These are phyloP conservation scores for Pygathrix nemaeus DNA, from an alignment of 2,113 vertebrate species.

Conservation along the genomic window DNA sequence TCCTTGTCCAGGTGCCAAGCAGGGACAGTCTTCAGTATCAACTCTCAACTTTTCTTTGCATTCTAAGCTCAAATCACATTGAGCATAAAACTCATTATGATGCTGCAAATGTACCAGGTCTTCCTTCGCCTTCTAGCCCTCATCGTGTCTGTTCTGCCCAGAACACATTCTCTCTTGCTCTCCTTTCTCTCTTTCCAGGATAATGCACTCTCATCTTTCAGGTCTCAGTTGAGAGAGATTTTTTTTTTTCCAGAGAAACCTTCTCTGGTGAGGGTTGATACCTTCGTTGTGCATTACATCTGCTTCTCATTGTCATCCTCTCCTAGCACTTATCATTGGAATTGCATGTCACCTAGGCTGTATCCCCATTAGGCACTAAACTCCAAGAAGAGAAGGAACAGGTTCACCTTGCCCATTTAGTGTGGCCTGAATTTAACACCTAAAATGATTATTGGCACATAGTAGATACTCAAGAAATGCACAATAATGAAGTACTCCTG, in stretches of 20 bases:
- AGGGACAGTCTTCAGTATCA: not conserved
- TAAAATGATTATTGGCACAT: not conserved
- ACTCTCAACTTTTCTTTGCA: not conserved
- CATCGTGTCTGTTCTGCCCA: rapidly evolving
- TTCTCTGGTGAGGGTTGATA: not conserved
- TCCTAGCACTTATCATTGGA: not conserved
- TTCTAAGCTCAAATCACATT: not conserved
- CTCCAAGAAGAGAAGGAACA: not conserved
- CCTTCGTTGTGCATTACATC: not conserved
- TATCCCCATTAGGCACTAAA: not conserved
- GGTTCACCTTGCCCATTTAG: not conserved
- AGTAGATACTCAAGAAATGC: not conserved
- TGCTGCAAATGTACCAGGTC: not conserved
- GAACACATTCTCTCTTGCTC: not conserved
- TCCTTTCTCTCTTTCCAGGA: not conserved
- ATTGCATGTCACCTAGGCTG: not conserved
- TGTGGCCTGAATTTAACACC: not conserved
- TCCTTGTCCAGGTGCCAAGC: not conserved
- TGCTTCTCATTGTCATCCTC: not conserved
- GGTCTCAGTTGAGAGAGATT: not conserved
- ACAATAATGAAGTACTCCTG: not conserved
- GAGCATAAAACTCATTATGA: not conserved
- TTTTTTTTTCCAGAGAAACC: not conserved
- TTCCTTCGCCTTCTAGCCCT: not conserved
- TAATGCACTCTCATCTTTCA: not conserved